Percentiles rank a stretch among this genome's conserved stretches.
Evolutionary conservation across 1,140 invertebrate species (phyloP).

Genomic region (Magallana gigas): DNA sequence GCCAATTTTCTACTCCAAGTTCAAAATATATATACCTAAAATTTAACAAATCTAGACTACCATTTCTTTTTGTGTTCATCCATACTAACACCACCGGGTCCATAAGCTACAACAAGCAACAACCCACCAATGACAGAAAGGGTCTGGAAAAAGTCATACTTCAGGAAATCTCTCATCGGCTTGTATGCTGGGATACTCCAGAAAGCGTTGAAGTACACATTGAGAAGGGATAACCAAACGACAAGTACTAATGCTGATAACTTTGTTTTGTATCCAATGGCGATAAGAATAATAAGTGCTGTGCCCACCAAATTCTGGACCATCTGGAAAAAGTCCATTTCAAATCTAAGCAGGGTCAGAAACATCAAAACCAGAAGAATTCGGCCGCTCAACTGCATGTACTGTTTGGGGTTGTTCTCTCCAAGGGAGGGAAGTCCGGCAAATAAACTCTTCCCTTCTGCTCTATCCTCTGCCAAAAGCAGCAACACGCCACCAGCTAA

Average conservation of each 20-base stretch:
- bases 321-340: conserved; percentile 84
- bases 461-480: conserved; percentile 95
- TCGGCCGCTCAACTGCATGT: conserved; percentile 96
- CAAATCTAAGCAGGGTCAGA: conserved; percentile 95
- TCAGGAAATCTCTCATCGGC: conserved; percentile 98
- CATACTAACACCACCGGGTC: conserved; percentile 97
- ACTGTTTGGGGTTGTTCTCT: conserved; percentile 98
- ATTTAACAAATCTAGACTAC: conserved; percentile 81
- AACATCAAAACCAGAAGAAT: conserved; percentile 99
- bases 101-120: conserved; percentile 98
- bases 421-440: conserved; percentile 97
- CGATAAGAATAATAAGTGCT: conserved; percentile 96
- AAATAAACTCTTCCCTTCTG: conserved; percentile 93
- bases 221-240: conserved; percentile 91
- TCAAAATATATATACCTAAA: conserved; percentile 20
- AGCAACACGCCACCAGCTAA: conserved; percentile 96
- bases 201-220: conserved; percentile 99
- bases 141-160: conserved; percentile 99
- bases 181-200: conserved; percentile 97
- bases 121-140: conserved; percentile 98
- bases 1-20: neutral
- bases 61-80: conserved; percentile 99
- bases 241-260: conserved; percentile 97
- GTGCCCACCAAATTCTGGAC: conserved; percentile 95
- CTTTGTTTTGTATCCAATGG: conserved; percentile 98